Evolutionary conservation across 2,113 vertebrate genomes (phyloP).

Genomic region (Neomonachus schauinslandi): DNA sequence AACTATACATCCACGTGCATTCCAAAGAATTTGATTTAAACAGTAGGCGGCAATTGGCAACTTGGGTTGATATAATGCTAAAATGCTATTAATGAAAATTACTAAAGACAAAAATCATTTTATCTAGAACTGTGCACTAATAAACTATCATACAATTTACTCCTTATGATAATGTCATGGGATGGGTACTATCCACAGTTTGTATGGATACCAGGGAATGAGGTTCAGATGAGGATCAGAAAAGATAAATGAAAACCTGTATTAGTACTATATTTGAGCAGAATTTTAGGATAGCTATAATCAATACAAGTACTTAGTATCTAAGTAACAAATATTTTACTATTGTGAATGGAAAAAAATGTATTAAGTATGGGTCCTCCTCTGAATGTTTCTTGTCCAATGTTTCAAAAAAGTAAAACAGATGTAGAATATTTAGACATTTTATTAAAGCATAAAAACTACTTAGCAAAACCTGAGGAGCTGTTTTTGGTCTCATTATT

Average conservation of each 20-base stretch:
- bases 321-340: not conserved
- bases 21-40: conserved; percentile 18
- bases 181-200: not conserved
- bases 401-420: not conserved
- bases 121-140: not conserved
- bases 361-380: not conserved
- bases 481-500: not conserved
- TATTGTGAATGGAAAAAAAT: not conserved
- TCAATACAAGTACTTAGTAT: not conserved
- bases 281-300: not conserved
- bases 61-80: not conserved
- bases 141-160: not conserved
- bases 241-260: not conserved
- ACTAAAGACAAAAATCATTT: not conserved
- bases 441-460: not conserved
- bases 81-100: conserved; percentile 21
- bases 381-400: not conserved
- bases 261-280: not conserved
- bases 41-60: not conserved
- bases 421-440: not conserved
- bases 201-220: not conserved
- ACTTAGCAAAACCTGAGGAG: not conserved
- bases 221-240: not conserved
- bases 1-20: not conserved
- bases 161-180: not conserved